Evolutionary conservation across 2,888 invertebrate genomes (phyloP), one percentile per base, ranked within the genome.

Genomic region (Pherbina coryleti): DNA sequence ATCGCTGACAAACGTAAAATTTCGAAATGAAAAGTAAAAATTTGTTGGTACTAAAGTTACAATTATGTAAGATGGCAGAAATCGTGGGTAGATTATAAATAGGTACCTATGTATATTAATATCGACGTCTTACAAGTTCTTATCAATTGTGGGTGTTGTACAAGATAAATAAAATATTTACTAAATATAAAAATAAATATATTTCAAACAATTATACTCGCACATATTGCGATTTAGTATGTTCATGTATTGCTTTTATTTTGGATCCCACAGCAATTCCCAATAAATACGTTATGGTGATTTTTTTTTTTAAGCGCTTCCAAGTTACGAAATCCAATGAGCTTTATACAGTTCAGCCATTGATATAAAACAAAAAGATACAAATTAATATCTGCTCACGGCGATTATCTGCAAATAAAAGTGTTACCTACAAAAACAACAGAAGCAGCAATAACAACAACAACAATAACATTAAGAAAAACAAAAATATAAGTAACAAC

Each of bases 401-500:
- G 22, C n/a, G 44, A 55, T 57, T 57, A 72, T 57, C 22, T 72
- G 34, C 22, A 44, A 60, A 28, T 60, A 60, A 67, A 67, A 53
- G 55, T 51, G 66, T 37, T 34, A 31, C 53, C 53, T 71, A 73
- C 55, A 19, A 67, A 51, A 49, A 60, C 34, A n/a, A 53, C 64
- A 57, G 53, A 53, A 78, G 53, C 34, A 55, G 66, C 69, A 66
- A 44, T 49, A 51, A 28, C 70, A 74, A 49, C 78, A 71, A 62
- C 53, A 73, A 55, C 69, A 64, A 14, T 22, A 71, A 62, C 53
- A 73, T 37, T 62, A 64, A 14, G n/a, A 44, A 17, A 69, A 44
- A 57, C 70, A 70, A n/a, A n/a, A n/a, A 19, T 66, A 60, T 55
- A 71, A 62, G 53, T 34, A 51, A 67, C 75, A 75, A 31, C 53